Evolutionary conservation across 2,113 vertebrate species (phyloP).

Genomic region (Benitochromis conjunctus): DNA sequence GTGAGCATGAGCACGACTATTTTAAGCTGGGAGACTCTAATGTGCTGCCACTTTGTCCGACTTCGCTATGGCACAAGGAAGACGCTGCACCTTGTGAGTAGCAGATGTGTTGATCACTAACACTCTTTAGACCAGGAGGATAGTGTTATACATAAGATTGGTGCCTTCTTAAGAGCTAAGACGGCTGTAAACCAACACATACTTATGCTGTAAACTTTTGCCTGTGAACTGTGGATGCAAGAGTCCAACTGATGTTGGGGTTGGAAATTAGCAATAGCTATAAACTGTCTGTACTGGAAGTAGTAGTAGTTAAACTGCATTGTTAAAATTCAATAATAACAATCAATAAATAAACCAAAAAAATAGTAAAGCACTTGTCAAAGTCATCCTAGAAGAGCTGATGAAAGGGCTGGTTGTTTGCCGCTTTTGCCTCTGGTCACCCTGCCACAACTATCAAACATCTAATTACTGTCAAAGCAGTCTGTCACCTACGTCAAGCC

Average conservation of each 20-base stretch:
- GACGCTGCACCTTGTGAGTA: not conserved
- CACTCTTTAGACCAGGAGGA: not conserved
- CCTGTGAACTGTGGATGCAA: not conserved
- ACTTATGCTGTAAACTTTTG: not conserved
- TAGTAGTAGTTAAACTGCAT: not conserved
- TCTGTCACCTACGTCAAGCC: constrained; percentile 39
- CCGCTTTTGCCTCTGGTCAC: not conserved
- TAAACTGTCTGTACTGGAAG: not conserved
- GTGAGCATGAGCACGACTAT: not conserved
- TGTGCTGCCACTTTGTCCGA: not conserved
- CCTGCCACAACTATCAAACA: constrained; percentile 10
- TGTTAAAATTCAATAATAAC: not conserved
- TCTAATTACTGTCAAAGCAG: constrained; percentile 52
- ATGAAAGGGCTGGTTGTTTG: not conserved
- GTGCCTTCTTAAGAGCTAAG: not conserved
- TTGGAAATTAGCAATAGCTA: not conserved
- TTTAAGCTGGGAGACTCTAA: not conserved
- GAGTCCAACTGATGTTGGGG: not conserved
- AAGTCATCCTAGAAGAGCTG: not conserved
- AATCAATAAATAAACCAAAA: not conserved
- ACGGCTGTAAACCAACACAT: not conserved
- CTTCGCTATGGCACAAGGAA: not conserved
- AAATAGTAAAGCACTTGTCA: not conserved
- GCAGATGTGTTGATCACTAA: not conserved
- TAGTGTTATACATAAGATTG: not conserved